Conservation (phyloP, 1,140 invertebrate species). For the Drosophila aff. region DNA sequence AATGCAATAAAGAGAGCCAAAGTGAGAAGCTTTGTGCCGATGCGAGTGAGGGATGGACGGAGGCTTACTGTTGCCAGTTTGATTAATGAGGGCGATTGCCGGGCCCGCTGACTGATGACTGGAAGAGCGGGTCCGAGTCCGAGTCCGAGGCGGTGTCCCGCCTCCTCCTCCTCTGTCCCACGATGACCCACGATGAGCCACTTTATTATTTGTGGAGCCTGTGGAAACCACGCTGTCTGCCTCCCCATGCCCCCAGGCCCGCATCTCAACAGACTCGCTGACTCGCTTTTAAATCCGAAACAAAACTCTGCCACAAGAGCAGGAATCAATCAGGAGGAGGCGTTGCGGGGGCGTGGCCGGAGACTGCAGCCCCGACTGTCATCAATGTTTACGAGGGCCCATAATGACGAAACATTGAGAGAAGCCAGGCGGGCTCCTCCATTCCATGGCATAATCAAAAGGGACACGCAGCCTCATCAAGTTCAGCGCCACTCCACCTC, state of each 20-base stretch:
- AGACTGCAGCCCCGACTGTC: conserved; percentile 61
- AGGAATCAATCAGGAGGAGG: conserved; percentile 68
- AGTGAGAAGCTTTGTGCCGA: conserved; percentile 53
- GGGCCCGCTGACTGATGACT: conserved; percentile 51
- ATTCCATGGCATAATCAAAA: conserved; percentile 65
- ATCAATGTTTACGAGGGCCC: conserved; percentile 80
- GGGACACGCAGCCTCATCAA: conserved; percentile 77
- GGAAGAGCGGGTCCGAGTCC: background rate
- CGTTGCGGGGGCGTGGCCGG: conserved; percentile 12
- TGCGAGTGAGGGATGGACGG: conserved; percentile 6
- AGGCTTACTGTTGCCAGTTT: conserved; percentile 55
- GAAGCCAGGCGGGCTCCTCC: background rate
- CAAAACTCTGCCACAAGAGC: conserved; percentile 20
- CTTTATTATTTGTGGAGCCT: conserved; percentile 56
- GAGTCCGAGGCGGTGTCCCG: conserved; percentile 2
- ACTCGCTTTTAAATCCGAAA: conserved; percentile 34
- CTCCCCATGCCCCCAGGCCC: background rate
- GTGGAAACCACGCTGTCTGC: conserved; percentile 44
- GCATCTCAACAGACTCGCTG: conserved; percentile 28
- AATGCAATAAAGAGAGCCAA: conserved; percentile 73
- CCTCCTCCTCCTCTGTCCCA: background rate
- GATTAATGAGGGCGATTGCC: conserved; percentile 77
- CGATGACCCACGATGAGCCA: conserved; percentile 34
- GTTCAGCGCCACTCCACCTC: conserved; percentile 8
- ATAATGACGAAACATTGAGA: conserved; percentile 67